Evolutionary conservation across 2,113 vertebrate genomes (phyloP), one percentile per base, ranked within the genome.

Genomic region (Hepsetus odoe): DNA sequence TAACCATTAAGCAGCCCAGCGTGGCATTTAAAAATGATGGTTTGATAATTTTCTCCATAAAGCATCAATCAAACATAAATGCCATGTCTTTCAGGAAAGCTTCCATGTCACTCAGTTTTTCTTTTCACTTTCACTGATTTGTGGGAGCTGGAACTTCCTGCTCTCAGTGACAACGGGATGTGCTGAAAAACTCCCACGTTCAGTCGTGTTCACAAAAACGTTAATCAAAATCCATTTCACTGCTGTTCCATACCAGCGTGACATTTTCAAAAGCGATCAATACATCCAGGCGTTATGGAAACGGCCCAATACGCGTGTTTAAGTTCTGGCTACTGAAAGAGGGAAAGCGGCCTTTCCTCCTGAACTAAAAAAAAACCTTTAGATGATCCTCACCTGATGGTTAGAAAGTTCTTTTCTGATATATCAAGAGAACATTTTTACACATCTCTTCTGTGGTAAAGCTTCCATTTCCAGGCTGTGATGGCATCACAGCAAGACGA

Each of bases 51-150:
- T 79, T 40, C 59, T 44, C 64, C 58, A 40, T 46, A 66, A 79
- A 73, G 77, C 77, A 72, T 79, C 77, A 79, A 79, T 79, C 77
- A 79, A 24, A 72, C 66, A 53, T 79, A 79, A 79, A 79, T 79
- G 77, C 64, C 77, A 79, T 16, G 69, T 72, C 70, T 79, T 24
- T 18, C 0, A 38, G 28, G 30, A 28, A 56, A 64, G 64, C 61
- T 65, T 22, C 58, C 13, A 40, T 44, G 77, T 72, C 22, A 26
- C 28, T 79, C 64, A 42, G 49, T 70, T 70, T 70, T 70, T 77
- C 55, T 33, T n/a, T 77, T 77, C 38, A 70, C 24, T 20, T 30
- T 44, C 55, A 66, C 65, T 46, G 59, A 70, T 77, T 67, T 38
- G 49, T 40, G 10, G 42, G 46, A 0, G 20, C 35, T 53, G 33